Percentiles rank a stretch among this genome's conserved stretches.
These are phyloP conservation scores for Coendou prehensilis DNA, from an alignment of 2,797 vertebrate genomes.

Conservation along the genomic window DNA sequence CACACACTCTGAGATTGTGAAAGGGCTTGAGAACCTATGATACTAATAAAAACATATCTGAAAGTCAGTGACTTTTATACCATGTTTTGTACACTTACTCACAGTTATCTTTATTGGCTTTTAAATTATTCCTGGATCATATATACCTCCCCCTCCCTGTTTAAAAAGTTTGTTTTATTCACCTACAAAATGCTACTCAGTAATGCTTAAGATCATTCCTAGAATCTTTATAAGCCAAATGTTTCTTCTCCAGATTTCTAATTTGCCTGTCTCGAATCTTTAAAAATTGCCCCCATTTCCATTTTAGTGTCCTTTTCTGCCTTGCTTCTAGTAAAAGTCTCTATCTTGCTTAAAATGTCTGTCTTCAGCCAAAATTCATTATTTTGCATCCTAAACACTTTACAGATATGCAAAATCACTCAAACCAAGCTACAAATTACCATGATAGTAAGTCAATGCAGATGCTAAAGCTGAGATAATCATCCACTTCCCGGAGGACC, in stretches of 20 bases:
- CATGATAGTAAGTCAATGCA: not conserved
- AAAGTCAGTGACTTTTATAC: constrained; percentile 36
- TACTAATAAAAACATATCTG: constrained; percentile 18
- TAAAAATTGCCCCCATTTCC: constrained; percentile 47
- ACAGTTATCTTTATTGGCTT: constrained; percentile 56
- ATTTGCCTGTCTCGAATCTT: constrained; percentile 17
- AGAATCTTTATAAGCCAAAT: constrained; percentile 60
- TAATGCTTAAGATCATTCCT: constrained; percentile 50
- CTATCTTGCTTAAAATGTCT: constrained; percentile 40
- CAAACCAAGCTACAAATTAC: constrained; percentile 40
- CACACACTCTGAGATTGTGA: not conserved
- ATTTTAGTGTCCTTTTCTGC: constrained; percentile 47
- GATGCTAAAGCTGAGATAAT: not conserved
- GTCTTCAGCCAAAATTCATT: constrained; percentile 21
- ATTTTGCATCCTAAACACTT: constrained; percentile 65
- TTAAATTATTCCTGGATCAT: constrained; percentile 68
- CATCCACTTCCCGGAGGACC: not conserved
- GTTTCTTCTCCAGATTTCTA: constrained; percentile 54
- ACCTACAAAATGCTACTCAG: constrained; percentile 35
- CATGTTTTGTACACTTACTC: constrained; percentile 51
- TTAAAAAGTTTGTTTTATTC: constrained; percentile 57
- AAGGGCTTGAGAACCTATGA: not conserved
- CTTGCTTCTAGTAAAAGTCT: constrained; percentile 59
- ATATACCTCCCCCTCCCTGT: not conserved
- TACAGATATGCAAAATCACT: constrained; percentile 31